A percentile compares a stretch with the other conserved stretches of the same genome.
Evolutionary conservation across 2,113 vertebrate genomes (phyloP).

Genomic region (Amia ocellicauda): DNA sequence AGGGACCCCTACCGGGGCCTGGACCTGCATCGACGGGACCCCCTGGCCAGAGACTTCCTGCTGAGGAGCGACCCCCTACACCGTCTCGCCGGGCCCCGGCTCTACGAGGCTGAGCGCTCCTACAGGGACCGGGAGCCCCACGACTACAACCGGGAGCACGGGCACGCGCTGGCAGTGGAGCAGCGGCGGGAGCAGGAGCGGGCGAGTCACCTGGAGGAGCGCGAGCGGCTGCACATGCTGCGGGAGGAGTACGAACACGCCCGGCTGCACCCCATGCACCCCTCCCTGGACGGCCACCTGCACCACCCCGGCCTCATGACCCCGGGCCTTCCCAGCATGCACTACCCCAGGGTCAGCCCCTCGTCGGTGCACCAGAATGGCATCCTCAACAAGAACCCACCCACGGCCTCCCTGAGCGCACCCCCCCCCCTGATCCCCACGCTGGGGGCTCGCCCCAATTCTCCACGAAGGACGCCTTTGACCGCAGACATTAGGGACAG

Average conservation of each 20-base stretch:
- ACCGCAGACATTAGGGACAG: slow-evolving; percentile 87
- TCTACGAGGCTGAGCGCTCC: slow-evolving; percentile 86
- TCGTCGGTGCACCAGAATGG: slow-evolving; percentile 83
- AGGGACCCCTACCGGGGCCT: slow-evolving; percentile 88
- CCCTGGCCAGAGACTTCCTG: slow-evolving; percentile 76
- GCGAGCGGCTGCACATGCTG: slow-evolving; percentile 86
- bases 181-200: slow-evolving; percentile 86
- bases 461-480: slow-evolving; percentile 90
- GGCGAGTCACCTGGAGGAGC: slow-evolving; percentile 76
- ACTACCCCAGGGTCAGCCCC: slow-evolving; percentile 90
- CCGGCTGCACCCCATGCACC: slow-evolving; percentile 84
- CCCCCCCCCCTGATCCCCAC: slow-evolving; percentile 93
- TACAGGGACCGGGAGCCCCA: slow-evolving; percentile 92
- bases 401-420: slow-evolving; percentile 89
- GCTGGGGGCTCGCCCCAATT: slow-evolving; percentile 78
- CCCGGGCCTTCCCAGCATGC: slow-evolving; percentile 90
- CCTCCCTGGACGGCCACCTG: slow-evolving; percentile 83
- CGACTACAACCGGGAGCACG: slow-evolving; percentile 83
- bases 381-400: slow-evolving; percentile 88
- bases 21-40: slow-evolving; percentile 81
- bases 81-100: slow-evolving; percentile 74
- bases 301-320: slow-evolving; percentile 80
- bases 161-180: slow-evolving; percentile 77
- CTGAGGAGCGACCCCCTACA: slow-evolving; percentile 87
- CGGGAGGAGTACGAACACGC: slow-evolving; percentile 90